Conservation (phyloP, 2,888 invertebrate genomes). For the Pterostichus madidus region DNA sequence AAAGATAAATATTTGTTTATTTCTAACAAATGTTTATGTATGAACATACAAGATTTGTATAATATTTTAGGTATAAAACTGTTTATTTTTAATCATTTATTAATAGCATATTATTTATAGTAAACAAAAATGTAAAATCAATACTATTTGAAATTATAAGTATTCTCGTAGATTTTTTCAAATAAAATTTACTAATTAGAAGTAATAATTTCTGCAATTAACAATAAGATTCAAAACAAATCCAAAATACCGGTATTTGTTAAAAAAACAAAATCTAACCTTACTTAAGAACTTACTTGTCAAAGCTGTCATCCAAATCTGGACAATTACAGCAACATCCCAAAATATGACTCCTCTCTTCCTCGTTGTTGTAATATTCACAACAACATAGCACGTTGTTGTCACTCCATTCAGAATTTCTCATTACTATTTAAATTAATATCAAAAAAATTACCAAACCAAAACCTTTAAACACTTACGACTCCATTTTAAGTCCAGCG, state of each 20-base stretch:
- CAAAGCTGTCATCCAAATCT: constrained; percentile 80
- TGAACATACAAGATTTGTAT: no score
- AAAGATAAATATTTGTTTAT: no score
- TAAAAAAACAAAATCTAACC: constrained; percentile 17
- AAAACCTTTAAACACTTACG: constrained; percentile 3
- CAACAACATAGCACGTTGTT: constrained; percentile 79
- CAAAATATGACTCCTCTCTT: constrained; percentile 79
- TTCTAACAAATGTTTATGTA: no score
- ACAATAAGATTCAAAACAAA: not conserved
- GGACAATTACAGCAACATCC: constrained; percentile 81
- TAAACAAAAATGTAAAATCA: no score
- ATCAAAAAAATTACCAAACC: not conserved
- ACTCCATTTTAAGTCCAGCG: constrained; percentile 21
- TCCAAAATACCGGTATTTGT: not conserved
- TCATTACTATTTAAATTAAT: constrained; percentile 45
- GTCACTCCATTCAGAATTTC: constrained; percentile 57
- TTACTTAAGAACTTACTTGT: constrained; percentile 76
- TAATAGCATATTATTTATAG: no score
- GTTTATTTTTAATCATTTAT: no score
- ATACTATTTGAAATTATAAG: no score
- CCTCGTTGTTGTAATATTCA: constrained; percentile 79
- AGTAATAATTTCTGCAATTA: no score
- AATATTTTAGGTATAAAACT: no score
- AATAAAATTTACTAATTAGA: no score
- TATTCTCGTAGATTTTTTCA: no score